These are phyloP conservation scores for Melanophora roralis DNA, from an alignment of 2,888 invertebrate species.

Conservation along the genomic window DNA sequence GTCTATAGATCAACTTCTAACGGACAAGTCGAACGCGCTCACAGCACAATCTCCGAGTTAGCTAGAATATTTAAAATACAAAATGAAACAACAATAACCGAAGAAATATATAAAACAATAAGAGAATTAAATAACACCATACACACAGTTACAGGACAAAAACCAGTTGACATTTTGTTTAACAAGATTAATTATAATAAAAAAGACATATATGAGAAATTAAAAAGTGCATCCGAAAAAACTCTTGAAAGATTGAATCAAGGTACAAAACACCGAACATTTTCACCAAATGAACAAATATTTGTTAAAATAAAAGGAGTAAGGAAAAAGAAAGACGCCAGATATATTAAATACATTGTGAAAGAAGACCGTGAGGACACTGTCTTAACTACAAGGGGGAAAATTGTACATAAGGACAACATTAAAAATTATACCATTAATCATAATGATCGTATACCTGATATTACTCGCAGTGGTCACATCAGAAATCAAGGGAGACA, in stretches of 20 bases:
- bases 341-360: too few relatives aligned
- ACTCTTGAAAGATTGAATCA: constrained; percentile 20
- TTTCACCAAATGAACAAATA: constrained; percentile 13
- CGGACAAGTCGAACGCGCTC: not conserved
- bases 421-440: too few relatives aligned
- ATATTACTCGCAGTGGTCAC: too few relatives aligned
- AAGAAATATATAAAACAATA: not conserved
- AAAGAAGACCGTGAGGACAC: too few relatives aligned
- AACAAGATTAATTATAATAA: constrained; percentile 2
- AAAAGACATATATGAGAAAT: not conserved
- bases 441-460: too few relatives aligned
- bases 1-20: not conserved
- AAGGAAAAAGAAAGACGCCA: too few relatives aligned
- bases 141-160: constrained; percentile 30
- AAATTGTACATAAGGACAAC: too few relatives aligned
- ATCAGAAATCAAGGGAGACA: not conserved
- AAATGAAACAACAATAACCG: not conserved
- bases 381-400: too few relatives aligned
- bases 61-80: not conserved
- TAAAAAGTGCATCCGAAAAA: constrained; percentile 15
- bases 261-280: not conserved
- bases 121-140: constrained; percentile 27
- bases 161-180: constrained; percentile 15
- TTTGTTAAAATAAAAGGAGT: not conserved
- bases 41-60: not conserved